phyloP scores from a whole-genome alignment of 2,888 invertebrate genomes.

The Beris chalybata region DNA sequence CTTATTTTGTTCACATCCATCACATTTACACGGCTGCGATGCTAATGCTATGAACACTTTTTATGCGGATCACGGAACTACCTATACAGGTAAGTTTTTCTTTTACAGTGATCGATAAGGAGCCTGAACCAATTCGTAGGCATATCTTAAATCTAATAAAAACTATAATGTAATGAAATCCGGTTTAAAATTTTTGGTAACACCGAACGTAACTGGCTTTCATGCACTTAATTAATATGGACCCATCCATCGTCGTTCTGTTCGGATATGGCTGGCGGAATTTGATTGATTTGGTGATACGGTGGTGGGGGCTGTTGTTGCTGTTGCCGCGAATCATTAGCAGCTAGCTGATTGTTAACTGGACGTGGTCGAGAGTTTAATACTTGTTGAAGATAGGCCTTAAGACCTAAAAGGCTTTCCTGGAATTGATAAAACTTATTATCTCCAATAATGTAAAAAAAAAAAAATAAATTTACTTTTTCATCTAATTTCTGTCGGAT shows the following conservation, averaged over 20 bases:
- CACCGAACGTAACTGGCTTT: too few species aligned
- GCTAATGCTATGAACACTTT: too few species aligned
- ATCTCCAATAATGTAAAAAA: not conserved
- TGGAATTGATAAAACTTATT: not conserved
- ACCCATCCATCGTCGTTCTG: slow-evolving; percentile 26
- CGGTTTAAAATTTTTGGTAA: too few species aligned
- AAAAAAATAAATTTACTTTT: slow-evolving; percentile 44
- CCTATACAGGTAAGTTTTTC: too few species aligned
- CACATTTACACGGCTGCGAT: too few species aligned
- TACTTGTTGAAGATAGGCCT: slow-evolving; percentile 19
- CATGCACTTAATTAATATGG: slow-evolving; percentile 7
- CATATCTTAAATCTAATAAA: too few species aligned
- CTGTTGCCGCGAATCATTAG: slow-evolving; percentile 11
- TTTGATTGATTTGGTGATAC: slow-evolving; percentile 3
- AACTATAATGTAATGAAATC: too few species aligned
- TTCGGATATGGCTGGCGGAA: slow-evolving; percentile 15
- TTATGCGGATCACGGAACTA: too few species aligned
- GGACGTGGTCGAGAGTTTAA: slow-evolving; percentile 1
- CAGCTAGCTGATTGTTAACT: not conserved
- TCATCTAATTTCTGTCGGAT: slow-evolving; percentile 53
- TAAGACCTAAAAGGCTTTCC: slow-evolving; percentile 24
- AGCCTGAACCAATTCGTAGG: too few species aligned
- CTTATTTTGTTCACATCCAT: too few species aligned
- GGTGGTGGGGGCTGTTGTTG: not conserved
- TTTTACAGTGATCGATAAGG: too few species aligned